Conservation (phyloP, 2,888 invertebrate species). For the Drosophila rellima region DNA sequence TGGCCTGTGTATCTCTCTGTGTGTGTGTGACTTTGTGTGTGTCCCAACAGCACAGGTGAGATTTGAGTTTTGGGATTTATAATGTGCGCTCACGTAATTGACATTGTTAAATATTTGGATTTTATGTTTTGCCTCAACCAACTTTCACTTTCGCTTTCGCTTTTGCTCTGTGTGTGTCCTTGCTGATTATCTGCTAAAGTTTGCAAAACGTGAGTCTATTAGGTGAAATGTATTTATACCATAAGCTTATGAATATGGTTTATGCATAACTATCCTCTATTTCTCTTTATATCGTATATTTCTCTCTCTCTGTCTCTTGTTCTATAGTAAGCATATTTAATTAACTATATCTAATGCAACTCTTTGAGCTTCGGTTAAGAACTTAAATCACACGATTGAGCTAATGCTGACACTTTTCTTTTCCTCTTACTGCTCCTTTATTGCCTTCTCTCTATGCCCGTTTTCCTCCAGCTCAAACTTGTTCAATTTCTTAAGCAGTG, state of each 20-base stretch:
- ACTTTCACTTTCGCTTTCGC: slow-evolving; percentile 23
- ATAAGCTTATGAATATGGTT: slow-evolving; percentile 32
- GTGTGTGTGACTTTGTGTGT: slow-evolving; percentile 24
- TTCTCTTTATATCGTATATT: background rate
- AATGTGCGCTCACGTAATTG: slow-evolving; percentile 80
- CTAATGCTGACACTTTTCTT: slow-evolving; percentile 1
- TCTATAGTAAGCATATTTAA: background rate
- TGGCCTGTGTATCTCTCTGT: slow-evolving; percentile 24
- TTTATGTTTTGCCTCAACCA: slow-evolving; percentile 48
- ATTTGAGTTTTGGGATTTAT: slow-evolving; percentile 73
- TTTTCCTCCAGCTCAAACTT: background rate
- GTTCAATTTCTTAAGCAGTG: slow-evolving; percentile 18
- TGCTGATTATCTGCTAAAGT: slow-evolving; percentile 34
- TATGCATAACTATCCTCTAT: background rate
- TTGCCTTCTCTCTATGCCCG: background rate
- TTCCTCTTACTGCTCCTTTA: background rate
- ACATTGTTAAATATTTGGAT: slow-evolving; percentile 80
- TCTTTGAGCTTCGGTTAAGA: slow-evolving; percentile 1
- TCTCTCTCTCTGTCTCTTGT: background rate
- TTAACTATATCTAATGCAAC: background rate
- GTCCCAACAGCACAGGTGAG: slow-evolving; percentile 75
- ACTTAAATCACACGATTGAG: background rate
- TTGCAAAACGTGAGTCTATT: slow-evolving; percentile 37
- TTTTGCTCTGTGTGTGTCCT: slow-evolving; percentile 17
- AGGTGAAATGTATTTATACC: slow-evolving; percentile 11